Evolutionary conservation across 2,888 invertebrate species (phyloP), one percentile per base, ranked within the genome.

Genomic region (Dorcus parallelipipedus): DNA sequence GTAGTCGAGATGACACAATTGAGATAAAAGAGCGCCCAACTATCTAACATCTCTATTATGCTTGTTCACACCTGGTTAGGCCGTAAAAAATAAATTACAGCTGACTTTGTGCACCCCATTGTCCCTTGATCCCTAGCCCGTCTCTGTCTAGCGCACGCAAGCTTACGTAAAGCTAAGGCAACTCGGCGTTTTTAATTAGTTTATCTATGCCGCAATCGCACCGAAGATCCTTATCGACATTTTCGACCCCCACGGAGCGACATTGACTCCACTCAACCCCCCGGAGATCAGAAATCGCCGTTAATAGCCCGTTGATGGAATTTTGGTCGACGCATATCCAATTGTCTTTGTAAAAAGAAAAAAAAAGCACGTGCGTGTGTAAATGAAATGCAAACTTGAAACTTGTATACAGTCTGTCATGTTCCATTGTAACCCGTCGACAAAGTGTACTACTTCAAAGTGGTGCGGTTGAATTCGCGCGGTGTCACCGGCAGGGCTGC

Each of bases 21-120:
- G 51, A 59, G 59, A 59, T 59, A 59, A 59, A 59, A 45, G 51
- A 38, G 38, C 49, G 38, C 48, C 40, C 50, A 45, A 50, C 55
- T 59, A 59, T 59, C 59, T 59, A 59, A 59, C 59, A 59, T 59
- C 59, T 59, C 59, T 48, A 59, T 59, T 59, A 55, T 56, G 10
- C 48, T 9, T 49, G 59, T 59, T 59, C 59, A 59, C 59, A 59
- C 59, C 59, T 59, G 59, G 59, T 59, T 59, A 55, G 52, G 14
- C 47, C 48, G 47, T 51, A 40, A 55, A 52, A 45, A 55, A 55
- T 59, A 59, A 59, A 59, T 59, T 59, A 59, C 59, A 52, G 59
- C 55, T 55, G 59, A 59, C 59, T 59, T 59, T 55, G 23, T 50
- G 17, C 51, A 45, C 51, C 56, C 56, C 45, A 45, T 20, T 45